phyloP scores from a whole-genome alignment of 2,113 vertebrate species.

The Chrysemys picta region DNA sequence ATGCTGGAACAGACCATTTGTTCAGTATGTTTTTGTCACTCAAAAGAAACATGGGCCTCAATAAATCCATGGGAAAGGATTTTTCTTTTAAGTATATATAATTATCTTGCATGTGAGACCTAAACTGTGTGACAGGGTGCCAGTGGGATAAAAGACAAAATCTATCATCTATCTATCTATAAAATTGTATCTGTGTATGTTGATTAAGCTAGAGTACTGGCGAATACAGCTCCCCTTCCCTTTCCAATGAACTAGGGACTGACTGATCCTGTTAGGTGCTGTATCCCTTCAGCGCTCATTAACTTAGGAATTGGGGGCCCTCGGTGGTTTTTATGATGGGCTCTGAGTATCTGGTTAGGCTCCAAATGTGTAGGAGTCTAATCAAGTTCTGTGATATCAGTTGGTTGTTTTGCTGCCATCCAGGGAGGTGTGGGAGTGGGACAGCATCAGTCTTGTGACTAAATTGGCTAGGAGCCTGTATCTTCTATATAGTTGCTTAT shows the following conservation, averaged over 20 bases:
- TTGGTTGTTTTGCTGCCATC: conserved; percentile 32
- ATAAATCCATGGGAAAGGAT: not conserved
- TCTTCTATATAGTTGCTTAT: not conserved
- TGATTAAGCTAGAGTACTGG: not conserved
- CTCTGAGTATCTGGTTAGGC: not conserved
- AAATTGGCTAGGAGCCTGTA: conserved; percentile 12
- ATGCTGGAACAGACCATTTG: fast-evolving
- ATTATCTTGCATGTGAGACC: not conserved
- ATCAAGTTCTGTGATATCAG: conserved; percentile 29
- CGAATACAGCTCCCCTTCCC: not conserved
- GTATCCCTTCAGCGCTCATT: not conserved
- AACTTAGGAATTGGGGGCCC: not conserved
- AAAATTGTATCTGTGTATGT: not conserved
- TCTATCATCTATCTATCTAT: too few relatives aligned
- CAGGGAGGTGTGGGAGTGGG: not conserved
- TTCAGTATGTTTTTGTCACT: not conserved
- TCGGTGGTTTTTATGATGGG: not conserved
- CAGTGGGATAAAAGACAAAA: not conserved
- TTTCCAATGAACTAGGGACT: not conserved
- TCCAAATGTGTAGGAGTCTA: conserved; percentile 31
- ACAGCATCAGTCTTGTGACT: conserved; percentile 43
- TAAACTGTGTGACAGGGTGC: not conserved
- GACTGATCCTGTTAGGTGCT: not conserved
- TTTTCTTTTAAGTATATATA: not conserved
- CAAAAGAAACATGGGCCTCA: not conserved